Base-by-base conservation (phyloP, 2,888 invertebrate species). In the Seira musarum region DNA sequence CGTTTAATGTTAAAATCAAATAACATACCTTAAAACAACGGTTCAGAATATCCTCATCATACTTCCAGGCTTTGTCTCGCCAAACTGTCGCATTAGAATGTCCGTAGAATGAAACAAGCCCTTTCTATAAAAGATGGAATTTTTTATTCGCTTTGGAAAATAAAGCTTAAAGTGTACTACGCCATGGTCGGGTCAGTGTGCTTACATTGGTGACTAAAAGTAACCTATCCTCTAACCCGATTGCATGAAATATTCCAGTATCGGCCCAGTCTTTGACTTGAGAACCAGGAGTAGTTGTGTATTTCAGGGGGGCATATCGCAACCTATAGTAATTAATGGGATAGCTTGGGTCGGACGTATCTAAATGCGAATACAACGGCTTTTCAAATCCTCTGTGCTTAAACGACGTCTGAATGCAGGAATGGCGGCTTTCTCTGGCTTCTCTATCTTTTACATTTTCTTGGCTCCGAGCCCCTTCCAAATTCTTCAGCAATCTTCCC, bases 101-200 rank as follows among this genome's bases (percentile, higher is more conserved):
- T n/a, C 84, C 85, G 49, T 85, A 85, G 24, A 83, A 72, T 1
- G 78, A 35, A 0, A 83, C 74, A 5, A 85, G 75, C 8, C 85
- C 85, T 64, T 70, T 80, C 83, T 83, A 22, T 8, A 69, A 53
- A 30, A 30, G 8, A 30, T 30, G 2, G 2, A 5, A 30, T 5
- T 30, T 30, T 30, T 35, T 3, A 69, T 22, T n/a, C 17, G 1
- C 17, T 1, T 53, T n/a, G 1, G 10, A 35, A 19, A 15, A 35
- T 10, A 67, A 5, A 10, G 49, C 15, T 15, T 24, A 0, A 30
- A 30, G 8, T 30, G 30, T 30, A 30, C 30, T 21, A n/a, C 49
- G 22, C 46, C 15, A 71, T 15, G 40, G 10, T 53, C 17, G 53
- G n/a, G n/a, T n/a, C n/a, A n/a, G n/a, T n/a, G n/a, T 3, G 19